Conservation (phyloP, 2,113 vertebrate species). For the Pteropus alecto region DNA sequence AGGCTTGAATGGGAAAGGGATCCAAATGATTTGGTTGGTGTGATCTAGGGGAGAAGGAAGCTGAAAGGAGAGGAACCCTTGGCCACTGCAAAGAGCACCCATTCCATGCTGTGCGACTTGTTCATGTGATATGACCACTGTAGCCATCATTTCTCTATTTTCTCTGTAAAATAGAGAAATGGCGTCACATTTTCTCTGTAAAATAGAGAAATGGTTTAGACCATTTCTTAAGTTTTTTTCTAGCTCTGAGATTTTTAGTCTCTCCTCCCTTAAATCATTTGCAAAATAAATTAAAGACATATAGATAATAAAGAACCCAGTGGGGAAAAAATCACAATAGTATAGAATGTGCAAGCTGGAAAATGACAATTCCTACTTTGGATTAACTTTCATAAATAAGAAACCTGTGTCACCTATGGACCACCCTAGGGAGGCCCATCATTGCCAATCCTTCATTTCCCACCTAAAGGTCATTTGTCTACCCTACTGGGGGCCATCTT, state of each 20-base stretch:
- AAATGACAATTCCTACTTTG: neutral
- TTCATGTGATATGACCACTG: neutral
- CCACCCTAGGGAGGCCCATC: conserved; percentile 45
- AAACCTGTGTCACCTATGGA: neutral
- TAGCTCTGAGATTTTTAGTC: neutral
- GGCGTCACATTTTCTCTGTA: neutral
- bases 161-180: neutral
- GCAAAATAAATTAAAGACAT: neutral
- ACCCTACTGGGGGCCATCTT: neutral
- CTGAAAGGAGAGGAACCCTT: neutral
- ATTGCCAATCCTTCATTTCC: conserved; percentile 49
- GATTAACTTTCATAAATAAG: conserved; percentile 57
- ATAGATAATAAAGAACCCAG: neutral
- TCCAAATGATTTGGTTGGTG: neutral
- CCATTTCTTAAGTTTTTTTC: neutral
- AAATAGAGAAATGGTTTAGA: neutral
- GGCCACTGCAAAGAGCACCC: neutral
- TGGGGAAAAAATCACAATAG: neutral
- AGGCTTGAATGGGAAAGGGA: neutral
- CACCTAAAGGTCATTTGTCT: conserved; percentile 23
- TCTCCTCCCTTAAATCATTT: neutral
- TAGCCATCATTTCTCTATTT: neutral
- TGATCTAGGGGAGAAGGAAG: neutral
- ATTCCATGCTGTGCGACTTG: neutral
- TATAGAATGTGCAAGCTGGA: neutral